Conservation (phyloP, 2,797 vertebrate species). For the Ctenochaetus hawaiiensis region DNA sequence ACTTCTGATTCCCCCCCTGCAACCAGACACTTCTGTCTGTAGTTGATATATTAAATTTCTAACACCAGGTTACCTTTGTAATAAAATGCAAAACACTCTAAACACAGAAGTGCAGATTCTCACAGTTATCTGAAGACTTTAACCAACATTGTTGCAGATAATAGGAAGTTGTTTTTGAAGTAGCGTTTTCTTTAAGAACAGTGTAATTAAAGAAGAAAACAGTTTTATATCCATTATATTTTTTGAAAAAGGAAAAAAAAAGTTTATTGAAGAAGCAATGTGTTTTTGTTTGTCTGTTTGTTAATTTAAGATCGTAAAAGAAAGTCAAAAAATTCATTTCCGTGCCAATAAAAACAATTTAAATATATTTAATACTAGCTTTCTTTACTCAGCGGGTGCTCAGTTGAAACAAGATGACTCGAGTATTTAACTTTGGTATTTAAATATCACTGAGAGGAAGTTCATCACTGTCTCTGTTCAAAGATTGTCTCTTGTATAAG, state of each 20-base stretch:
- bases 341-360: too few species aligned
- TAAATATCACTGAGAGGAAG: not conserved
- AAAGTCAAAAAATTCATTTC: too few species aligned
- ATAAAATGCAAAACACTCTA: constrained; percentile 1
- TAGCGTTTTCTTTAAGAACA: too few species aligned
- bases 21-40: constrained; percentile 37
- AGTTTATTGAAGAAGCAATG: too few species aligned
- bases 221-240: too few species aligned
- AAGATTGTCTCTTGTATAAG: not conserved
- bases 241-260: too few species aligned
- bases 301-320: too few species aligned
- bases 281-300: too few species aligned
- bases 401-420: not conserved
- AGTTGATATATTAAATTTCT: constrained; percentile 14
- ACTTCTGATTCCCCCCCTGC: constrained; percentile 61
- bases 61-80: not conserved
- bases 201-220: too few species aligned
- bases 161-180: too few species aligned
- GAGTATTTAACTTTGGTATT: not conserved
- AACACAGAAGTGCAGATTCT: not conserved
- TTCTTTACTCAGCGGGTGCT: not conserved
- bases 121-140: not conserved
- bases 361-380: too few species aligned
- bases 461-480: not conserved
- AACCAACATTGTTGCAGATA: too few species aligned